Evolutionary conservation across 2,888 invertebrate genomes (phyloP), one percentile per base, ranked within the genome.

Genomic region (Junonia oenone): DNA sequence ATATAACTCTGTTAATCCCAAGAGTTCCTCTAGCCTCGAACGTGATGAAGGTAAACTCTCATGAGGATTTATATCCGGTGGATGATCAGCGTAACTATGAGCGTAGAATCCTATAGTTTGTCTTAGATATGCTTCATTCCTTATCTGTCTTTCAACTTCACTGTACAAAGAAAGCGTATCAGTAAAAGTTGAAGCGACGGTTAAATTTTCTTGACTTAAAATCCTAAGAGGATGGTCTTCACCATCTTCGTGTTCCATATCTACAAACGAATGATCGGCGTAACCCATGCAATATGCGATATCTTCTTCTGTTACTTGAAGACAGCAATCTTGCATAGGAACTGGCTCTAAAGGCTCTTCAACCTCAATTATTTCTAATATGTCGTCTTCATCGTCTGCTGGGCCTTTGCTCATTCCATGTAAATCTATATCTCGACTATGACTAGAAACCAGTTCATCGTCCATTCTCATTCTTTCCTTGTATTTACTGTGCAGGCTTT

Each of bases 261-360:
- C 94, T 0, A 93, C 93, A 31, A 95, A 76, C 43, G 93, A 93
- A 82, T 94, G 94, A 64, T 94, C 94, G 48, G 88, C 82, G 66
- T 91, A 91, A 37, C 94, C 94, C 95, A 97, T 96, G 69, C 96
- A 96, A 51, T 94, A 91, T 3, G 96, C 96, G 60, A 98, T 97
- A 75, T 98, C 97, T 83, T 97, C 97, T 85, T 98, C 97, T 5
- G 97, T 97, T 51, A 97, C 97, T 91, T 97, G 97, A 52, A 97
- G 91, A 68, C 97, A 97, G 58, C 93, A 94, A 78, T 96, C 97
- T 81, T 95, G 95, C 91, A 94, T 96, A 46, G 96, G 96, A 14
- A 96, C 96, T 9, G 95, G 95, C 78, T 96, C 96, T 65, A 94
- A 91, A 1, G 93, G 94, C 77, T 96, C 95, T 72, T 95, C 95